phyloP scores from a whole-genome alignment of 2,888 invertebrate genomes.

The Azorinus chamasolen region DNA sequence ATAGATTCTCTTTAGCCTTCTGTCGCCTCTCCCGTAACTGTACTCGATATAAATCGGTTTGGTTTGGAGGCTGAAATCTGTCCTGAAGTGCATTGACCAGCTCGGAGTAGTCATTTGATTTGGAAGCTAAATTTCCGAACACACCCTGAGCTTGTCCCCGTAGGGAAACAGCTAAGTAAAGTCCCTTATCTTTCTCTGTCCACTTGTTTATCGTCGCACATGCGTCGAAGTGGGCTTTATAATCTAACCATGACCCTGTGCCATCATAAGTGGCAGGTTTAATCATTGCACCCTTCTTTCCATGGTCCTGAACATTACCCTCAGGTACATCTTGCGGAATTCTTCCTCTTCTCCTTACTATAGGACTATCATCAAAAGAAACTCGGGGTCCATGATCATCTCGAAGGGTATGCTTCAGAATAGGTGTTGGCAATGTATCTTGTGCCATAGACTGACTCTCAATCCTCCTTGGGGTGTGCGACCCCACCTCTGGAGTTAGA shows the following conservation, averaged over 20 bases:
- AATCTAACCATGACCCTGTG: conserved; percentile 14
- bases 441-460: no score
- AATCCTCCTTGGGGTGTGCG: no score
- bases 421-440: no score
- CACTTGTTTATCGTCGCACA: no score
- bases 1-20: conserved; percentile 3
- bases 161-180: conserved; percentile 5
- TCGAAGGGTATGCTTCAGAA: no score
- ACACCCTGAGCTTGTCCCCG: conserved; percentile 21
- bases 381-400: no score
- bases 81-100: background rate
- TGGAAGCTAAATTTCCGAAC: conserved; percentile 2
- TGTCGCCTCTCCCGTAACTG: conserved; percentile 6
- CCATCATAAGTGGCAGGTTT: conserved; percentile 21
- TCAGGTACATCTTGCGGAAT: no score
- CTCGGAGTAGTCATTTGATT: conserved; percentile 1
- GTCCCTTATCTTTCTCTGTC: conserved; percentile 11
- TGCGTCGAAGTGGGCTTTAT: conserved; percentile 24
- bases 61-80: conserved; percentile 18
- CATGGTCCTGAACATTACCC: no score
- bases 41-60: conserved; percentile 18
- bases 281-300: background rate
- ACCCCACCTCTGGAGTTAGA: no score
- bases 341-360: no score
- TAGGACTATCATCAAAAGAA: no score